Evolutionary conservation across 2,888 invertebrate genomes (phyloP), one percentile per base, ranked within the genome.

Genomic region (Acrobasis consociella): DNA sequence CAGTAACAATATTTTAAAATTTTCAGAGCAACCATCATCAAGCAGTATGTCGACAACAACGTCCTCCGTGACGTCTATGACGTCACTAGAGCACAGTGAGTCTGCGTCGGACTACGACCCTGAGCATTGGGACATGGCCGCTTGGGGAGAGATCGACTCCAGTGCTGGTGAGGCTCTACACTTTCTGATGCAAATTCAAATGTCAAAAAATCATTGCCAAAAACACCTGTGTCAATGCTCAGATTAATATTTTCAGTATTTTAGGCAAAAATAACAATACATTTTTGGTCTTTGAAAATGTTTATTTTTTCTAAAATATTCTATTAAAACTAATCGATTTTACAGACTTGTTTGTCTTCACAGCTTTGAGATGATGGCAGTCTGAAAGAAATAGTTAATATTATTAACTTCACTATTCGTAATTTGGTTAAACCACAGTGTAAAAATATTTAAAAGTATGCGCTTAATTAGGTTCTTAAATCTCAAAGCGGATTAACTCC

Each of bases 121-220:
- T 72, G 96, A 96, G 71, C 96, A 96, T 81, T 97, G 97, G 97
- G 95, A 94, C 69, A 97, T 97, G 86, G 95, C 96, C 52, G 97
- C 97, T 60, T 97, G 97, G 97, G 97, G 98, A 11, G 97, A 97
- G 80, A 97, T 98, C 93, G 97, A 97, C 88, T 96, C 96, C 71
- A 93, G 94, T 76, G 85, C 83, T 66, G 89, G 91, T 91, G 73
- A 39, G 2, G 49, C 3, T 22, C 22, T 1, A 22, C 22, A 22
- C 22, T 22, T 22, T 1, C 22, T 22, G 22, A 2, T 22, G 22
- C 22, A 22, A 22, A 22, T 22, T 22, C 3, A 22, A 22, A 22
- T 22, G 22, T 22, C 22, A 22, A 1, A 22, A 22, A 22, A 22
- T 22, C 22, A 22, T 22, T 22, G n/a, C n/a, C n/a, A n/a, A n/a